A percentile compares a stretch with the other conserved stretches of the same genome.
Evolutionary conservation across 2,797 vertebrate species (phyloP).

Genomic region (Epinephelus coioides): DNA sequence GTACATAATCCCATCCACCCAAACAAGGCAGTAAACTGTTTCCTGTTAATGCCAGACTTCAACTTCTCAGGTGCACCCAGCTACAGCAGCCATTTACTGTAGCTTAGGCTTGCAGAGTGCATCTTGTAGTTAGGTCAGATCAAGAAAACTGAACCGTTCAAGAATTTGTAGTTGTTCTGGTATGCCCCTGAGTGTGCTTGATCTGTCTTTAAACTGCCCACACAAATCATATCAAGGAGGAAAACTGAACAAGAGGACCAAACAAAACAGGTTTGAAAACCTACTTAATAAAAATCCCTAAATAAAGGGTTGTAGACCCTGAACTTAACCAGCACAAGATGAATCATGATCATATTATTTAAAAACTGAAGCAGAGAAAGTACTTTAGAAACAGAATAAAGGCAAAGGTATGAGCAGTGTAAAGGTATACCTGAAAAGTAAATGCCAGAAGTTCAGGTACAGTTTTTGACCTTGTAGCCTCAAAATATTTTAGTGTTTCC

Average conservation of each 20-base stretch:
- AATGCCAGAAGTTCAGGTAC: not conserved
- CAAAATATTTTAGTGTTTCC: not conserved
- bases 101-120: not conserved
- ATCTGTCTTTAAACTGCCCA: not conserved
- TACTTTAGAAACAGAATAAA: not conserved
- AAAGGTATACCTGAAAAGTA: not conserved
- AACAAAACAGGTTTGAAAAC: not conserved
- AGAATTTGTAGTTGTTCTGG: not conserved
- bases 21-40: not conserved
- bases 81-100: not conserved
- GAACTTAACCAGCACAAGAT: slow-evolving; percentile 2
- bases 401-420: not conserved
- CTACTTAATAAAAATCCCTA: not conserved
- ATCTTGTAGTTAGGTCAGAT: not conserved
- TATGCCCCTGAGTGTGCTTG: not conserved
- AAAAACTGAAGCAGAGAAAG: not conserved
- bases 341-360: not conserved
- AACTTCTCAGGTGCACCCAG: not conserved
- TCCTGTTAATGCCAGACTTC: too few relatives aligned
- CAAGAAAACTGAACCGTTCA: not conserved
- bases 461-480: not conserved
- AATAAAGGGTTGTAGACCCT: not conserved
- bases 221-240: not conserved
- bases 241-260: not conserved
- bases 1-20: too few relatives aligned